Percentiles rank a stretch among this genome's conserved stretches.
Conservation (phyloP, 2,113 vertebrate genomes). For the Vombatus ursinus region DNA sequence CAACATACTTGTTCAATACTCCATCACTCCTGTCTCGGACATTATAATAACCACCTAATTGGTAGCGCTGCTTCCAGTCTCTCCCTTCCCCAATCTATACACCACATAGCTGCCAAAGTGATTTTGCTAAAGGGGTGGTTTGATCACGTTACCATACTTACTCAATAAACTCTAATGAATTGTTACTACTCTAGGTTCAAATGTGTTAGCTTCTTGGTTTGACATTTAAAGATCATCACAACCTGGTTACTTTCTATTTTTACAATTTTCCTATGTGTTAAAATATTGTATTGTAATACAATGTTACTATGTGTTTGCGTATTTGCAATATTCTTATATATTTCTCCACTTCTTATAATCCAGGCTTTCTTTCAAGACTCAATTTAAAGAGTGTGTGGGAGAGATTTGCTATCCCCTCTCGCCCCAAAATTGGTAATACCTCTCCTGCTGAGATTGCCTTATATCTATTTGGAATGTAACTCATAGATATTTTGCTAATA, state of each 20-base stretch:
- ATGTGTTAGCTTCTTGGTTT: background rate
- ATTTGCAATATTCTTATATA: background rate
- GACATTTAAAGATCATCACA: background rate
- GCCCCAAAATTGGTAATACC: background rate
- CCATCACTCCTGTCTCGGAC: too few relatives aligned
- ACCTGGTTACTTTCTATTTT: background rate
- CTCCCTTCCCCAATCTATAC: background rate
- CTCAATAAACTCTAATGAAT: background rate
- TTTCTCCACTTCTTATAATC: background rate
- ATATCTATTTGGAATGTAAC: background rate
- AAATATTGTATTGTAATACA: background rate
- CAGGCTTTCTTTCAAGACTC: background rate
- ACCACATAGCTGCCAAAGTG: background rate
- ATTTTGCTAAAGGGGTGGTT: background rate
- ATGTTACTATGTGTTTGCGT: background rate
- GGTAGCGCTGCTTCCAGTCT: background rate
- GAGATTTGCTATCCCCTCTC: background rate
- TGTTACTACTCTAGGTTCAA: background rate
- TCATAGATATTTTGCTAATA: background rate
- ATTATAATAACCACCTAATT: too few relatives aligned
- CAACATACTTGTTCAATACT: too few relatives aligned
- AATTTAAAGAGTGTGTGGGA: background rate
- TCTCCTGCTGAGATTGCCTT: background rate
- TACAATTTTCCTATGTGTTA: background rate
- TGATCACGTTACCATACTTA: background rate